phyloP scores from a whole-genome alignment of 2,113 vertebrate genomes.

The Plotosus lineatus region DNA sequence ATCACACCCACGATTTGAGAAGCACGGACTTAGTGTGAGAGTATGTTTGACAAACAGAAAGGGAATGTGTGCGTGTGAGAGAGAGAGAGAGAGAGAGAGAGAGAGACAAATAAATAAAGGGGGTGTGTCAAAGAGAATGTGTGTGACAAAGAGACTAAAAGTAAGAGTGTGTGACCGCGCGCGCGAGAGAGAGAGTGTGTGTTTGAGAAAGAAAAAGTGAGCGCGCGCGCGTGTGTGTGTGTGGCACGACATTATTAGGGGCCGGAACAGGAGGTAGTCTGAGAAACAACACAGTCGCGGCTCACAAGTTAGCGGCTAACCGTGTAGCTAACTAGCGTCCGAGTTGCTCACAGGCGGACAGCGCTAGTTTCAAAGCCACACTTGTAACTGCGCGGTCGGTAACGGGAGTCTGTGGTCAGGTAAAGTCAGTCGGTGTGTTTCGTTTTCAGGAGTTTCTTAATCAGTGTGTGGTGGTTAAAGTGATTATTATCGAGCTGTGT shows the following conservation, averaged over 20 bases:
- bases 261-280: conserved; percentile 3
- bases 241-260: conserved; percentile 25
- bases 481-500: conserved; percentile 18
- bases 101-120: no score
- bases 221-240: not conserved
- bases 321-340: not conserved
- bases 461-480: not conserved
- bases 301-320: not conserved
- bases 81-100: no score
- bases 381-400: not conserved
- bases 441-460: not conserved
- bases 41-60: no score
- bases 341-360: no score
- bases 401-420: not conserved
- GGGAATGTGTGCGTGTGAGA: no score
- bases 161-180: not conserved
- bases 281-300: not conserved
- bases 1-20: no score
- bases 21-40: no score
- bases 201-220: not conserved
- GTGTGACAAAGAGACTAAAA: no score
- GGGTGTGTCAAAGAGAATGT: no score
- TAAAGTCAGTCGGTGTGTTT: not conserved
- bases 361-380: not conserved
- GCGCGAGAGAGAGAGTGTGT: not conserved